A percentile compares a stretch with the other conserved stretches of the same genome.
Evolutionary conservation across 2,113 vertebrate species (phyloP).

Genomic region (Euleptes europaea): DNA sequence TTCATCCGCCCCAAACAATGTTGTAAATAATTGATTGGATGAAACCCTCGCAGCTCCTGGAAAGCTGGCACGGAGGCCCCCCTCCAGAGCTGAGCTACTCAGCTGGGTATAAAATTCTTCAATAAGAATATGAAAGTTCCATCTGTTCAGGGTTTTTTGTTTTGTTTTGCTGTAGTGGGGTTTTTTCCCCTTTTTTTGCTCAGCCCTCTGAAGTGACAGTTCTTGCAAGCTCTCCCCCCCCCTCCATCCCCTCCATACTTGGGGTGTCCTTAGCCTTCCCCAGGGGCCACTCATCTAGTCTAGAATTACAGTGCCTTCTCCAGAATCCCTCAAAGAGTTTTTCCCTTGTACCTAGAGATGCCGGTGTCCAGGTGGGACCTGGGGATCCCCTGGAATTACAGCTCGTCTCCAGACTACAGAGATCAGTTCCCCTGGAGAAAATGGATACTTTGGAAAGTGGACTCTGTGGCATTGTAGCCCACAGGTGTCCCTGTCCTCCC

Average conservation of each 20-base stretch:
- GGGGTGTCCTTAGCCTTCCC: neutral
- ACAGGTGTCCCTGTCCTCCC: too few species aligned
- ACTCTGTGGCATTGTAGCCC: too few species aligned
- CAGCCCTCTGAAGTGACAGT: constrained; percentile 53
- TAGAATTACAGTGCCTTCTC: neutral
- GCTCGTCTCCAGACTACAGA: too few species aligned
- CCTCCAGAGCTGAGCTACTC: constrained; percentile 70
- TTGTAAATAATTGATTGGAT: constrained; percentile 72
- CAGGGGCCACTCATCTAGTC: fast-evolving
- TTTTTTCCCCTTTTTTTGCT: too few species aligned
- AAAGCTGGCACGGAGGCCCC: constrained; percentile 70
- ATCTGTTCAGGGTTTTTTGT: constrained; percentile 52
- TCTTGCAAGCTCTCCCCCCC: neutral
- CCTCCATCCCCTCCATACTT: neutral
- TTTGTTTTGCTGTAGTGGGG: too few species aligned
- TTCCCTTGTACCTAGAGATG: too few species aligned
- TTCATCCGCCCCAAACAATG: constrained; percentile 63
- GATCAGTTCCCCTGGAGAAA: too few species aligned
- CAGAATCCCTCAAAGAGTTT: neutral
- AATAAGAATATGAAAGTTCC: constrained; percentile 70
- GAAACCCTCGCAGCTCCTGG: constrained; percentile 70
- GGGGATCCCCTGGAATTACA: too few species aligned
- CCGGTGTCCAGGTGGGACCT: too few species aligned
- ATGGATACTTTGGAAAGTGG: too few species aligned
- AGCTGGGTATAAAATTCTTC: constrained; percentile 73